Conservation (phyloP, 1,140 invertebrate species). For the Steinernema feltiae region DNA sequence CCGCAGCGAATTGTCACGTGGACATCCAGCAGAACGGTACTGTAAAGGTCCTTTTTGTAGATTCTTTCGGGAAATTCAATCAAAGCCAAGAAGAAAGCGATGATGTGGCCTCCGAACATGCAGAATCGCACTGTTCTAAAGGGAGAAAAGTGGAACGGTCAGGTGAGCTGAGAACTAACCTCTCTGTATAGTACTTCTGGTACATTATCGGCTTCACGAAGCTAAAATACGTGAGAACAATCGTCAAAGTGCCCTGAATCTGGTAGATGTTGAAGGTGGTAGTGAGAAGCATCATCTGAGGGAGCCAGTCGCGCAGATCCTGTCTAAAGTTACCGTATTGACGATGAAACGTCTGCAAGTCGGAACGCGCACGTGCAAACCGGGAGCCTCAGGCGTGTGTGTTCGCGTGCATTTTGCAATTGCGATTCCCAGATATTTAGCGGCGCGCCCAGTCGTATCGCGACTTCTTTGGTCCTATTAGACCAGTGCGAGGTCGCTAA, state of each 20-base stretch:
- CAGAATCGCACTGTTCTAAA: background rate
- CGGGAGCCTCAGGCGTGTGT: too few species aligned
- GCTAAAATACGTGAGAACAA: background rate
- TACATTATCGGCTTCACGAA: background rate
- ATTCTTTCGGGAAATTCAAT: background rate
- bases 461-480: too few species aligned
- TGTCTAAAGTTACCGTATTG: too few species aligned
- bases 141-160: too few species aligned
- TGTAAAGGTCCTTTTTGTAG: background rate
- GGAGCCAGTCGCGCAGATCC: background rate
- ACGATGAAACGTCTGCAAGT: too few species aligned
- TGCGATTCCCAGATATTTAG: too few species aligned
- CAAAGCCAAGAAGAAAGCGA: background rate
- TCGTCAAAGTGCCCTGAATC: background rate
- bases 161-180: too few species aligned
- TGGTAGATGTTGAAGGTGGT: constrained; percentile 13
- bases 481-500: too few species aligned
- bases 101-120: background rate
- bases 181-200: background rate
- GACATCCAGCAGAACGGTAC: background rate
- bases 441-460: too few species aligned
- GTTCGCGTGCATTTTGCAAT: too few species aligned
- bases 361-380: too few species aligned
- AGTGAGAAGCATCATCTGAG: background rate
- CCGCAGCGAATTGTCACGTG: background rate